Base-by-base conservation (phyloP, 2,797 vertebrate species). In the Poeciliopsis paucimaculata region DNA sequence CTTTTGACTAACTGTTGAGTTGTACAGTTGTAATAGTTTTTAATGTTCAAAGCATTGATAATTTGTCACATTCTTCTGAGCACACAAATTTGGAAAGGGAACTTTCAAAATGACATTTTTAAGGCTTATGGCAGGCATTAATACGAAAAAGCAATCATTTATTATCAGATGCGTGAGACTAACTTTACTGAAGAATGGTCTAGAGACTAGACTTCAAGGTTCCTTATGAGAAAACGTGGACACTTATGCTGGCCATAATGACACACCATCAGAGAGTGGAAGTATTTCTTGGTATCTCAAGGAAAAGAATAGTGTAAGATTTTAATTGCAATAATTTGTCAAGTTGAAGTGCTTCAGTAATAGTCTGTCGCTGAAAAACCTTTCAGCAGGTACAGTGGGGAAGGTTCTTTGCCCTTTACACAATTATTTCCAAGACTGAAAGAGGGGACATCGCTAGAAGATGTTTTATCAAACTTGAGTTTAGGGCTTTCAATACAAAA, bases 311-410 rank as follows among this genome's bases (percentile, higher is more conserved):
- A 76, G 80, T 55, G 51, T 74, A 31, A 76, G 82, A 78, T 86
- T 88, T 68, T 87, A 90, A 93, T 90, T 89, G 83, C 80, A 77
- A 83, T 82, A 85, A 90, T 92, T 87, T 89, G 83, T 94, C 89
- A 91, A 70, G 53, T 73, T 74, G 47, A 92, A 81, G 82, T 82
- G 75, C 84, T 86, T 86, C 87, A 83, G 81, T 87, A 83, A 84
- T 46, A 34, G 82, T 77, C 73, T 34, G 46, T 85, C 80, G 79
- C 34, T 72, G 55, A 71, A 87, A 89, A 76, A 82, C 49, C 77
- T 49, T 71, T 41, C 76, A 75, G 36, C 1, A 0, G 60, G 41
- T 73, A 12, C 53, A 47, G 62, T 78, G 66, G 66, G 2, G 78
- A 85, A 78, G 55, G 43, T 74, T 75, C 49, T 77, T 81, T 83